Evolutionary conservation across 2,888 invertebrate genomes (phyloP), one percentile per base, ranked within the genome.

Genomic region (Napeogenes inachia): DNA sequence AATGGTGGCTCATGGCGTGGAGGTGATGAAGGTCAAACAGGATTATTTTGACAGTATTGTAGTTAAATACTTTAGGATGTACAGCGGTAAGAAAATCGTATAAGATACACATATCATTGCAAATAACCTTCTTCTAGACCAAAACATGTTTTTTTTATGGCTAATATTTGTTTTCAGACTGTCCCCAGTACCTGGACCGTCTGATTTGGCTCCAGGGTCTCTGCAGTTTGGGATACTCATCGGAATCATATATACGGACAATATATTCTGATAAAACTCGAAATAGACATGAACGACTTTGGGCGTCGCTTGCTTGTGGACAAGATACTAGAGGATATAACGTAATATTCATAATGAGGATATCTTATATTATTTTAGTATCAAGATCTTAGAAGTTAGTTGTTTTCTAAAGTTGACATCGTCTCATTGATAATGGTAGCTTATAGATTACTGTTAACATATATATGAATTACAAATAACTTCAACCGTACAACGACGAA

Each of bases 201-300:
- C 92, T 95, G 92, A 80, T 95, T 4, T 95, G 94, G 90, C 84
- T 95, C 0, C 94, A 94, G 77, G 95, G 94, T 0, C 80, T 95
- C 0, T 92, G 93, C 66, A 95, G 95, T 61, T 77, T 89, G 2
- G 88, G 88, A 0, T 84, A 79, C 56, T 79, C 82, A 0, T 86
- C 85, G 0, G 83, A 82, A 12, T 77, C 83, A 0, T 89, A 89
- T 64, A 82, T 84, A 0, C 75, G 82, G 35, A 87, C 85, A 0
- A 80, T 89, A n/a, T 81, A 81, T 38, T 77, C 77, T 2, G 88
- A 89, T 32, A 74, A 77, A 0, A 79, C 85, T 0, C 80, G 84
- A 5, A 91, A 93, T 13, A 79, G 91, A 1, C 93, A 94, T 69
- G 92, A 94, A 61, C 87, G 95, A 54, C 92, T 94, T n/a, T 91